A percentile compares a stretch with the other conserved stretches of the same genome.
phyloP scores from a whole-genome alignment of 2,113 vertebrate genomes.

The Pavo muticus region DNA sequence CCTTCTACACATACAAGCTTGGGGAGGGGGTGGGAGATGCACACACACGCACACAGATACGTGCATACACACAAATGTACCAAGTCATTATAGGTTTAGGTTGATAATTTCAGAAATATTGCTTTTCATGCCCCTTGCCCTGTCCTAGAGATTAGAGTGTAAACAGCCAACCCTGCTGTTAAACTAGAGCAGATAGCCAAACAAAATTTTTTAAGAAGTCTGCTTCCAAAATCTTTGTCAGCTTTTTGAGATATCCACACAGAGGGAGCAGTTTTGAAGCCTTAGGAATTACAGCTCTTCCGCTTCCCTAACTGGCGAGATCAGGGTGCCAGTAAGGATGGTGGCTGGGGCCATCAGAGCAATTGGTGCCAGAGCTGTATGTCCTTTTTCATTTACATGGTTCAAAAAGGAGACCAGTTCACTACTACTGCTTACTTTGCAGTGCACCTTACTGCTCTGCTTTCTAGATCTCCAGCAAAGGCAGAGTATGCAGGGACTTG shows the following conservation, averaged over 20 bases:
- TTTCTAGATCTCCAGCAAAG: not conserved
- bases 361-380: not conserved
- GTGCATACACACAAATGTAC: not conserved
- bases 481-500: not conserved
- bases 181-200: not conserved
- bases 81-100: not conserved
- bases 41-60: not conserved
- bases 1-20: not conserved
- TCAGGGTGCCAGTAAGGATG: not conserved
- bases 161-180: not conserved
- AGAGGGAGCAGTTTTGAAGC: not conserved
- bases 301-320: not conserved
- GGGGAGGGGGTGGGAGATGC: not conserved
- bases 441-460: not conserved
- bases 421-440: not conserved
- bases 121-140: not conserved
- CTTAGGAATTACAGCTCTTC: not conserved
- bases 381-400: not conserved
- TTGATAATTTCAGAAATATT: not conserved
- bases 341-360: not conserved
- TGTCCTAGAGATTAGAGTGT: not conserved
- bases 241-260: not conserved
- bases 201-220: not conserved
- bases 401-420: not conserved
- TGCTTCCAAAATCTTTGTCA: not conserved